phyloP scores from a whole-genome alignment of 2,113 vertebrate species.

The Pedetes capensis region DNA sequence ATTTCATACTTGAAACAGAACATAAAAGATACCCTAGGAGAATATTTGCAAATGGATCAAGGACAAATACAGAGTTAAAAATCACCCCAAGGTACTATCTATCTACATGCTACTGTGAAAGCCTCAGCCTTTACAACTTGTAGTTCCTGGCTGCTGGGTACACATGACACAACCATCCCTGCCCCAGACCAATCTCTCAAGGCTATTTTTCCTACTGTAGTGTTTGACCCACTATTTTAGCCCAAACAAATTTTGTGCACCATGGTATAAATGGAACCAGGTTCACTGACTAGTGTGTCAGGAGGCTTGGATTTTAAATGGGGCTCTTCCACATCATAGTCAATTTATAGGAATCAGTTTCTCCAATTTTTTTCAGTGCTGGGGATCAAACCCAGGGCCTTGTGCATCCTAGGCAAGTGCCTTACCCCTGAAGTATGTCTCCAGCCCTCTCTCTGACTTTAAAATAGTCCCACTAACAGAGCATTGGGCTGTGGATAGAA shows the following conservation, averaged over 20 bases:
- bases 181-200: neutral
- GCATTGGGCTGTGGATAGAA: no score
- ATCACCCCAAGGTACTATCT: neutral
- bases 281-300: neutral
- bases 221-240: neutral
- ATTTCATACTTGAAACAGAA: neutral
- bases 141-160: neutral
- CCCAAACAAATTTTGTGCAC: neutral
- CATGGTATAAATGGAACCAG: neutral
- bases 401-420: neutral
- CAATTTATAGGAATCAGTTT: neutral
- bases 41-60: neutral
- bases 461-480: neutral
- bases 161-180: neutral
- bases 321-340: neutral
- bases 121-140: neutral
- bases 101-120: neutral
- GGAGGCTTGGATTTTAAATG: neutral
- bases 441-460: neutral
- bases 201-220: neutral
- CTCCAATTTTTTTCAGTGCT: neutral
- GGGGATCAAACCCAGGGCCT: neutral
- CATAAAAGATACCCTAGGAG: neutral
- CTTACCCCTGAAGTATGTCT: neutral
- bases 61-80: neutral